Evolutionary conservation across 1,140 invertebrate species (phyloP).

Genomic region (Wasmannia auropunctata): DNA sequence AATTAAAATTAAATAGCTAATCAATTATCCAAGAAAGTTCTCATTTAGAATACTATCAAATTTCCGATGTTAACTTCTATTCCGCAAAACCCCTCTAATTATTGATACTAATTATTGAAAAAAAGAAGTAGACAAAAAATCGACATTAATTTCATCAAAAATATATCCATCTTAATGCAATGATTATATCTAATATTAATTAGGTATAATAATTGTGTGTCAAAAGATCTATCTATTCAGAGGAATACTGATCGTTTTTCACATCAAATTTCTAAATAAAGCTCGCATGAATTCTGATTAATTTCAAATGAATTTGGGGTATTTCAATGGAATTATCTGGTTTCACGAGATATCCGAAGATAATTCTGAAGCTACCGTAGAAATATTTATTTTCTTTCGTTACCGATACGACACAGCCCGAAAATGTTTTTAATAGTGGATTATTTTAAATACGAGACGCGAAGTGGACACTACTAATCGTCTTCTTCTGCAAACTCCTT

Average conservation of each 20-base stretch:
- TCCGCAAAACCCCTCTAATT: background rate
- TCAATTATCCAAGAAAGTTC: background rate
- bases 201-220: background rate
- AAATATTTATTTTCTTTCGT: background rate
- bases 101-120: background rate
- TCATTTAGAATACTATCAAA: background rate
- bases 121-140: background rate
- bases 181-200: constrained; percentile 8
- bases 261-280: background rate
- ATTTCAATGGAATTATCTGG: background rate
- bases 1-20: background rate
- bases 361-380: background rate
- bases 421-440: background rate
- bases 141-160: background rate
- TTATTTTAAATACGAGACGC: background rate
- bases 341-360: background rate
- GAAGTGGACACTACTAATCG: constrained; percentile 49
- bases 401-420: background rate
- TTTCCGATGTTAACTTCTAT: background rate
- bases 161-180: background rate
- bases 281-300: background rate
- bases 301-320: background rate
- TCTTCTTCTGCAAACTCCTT: constrained; percentile 27
- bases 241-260: background rate
- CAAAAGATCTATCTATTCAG: background rate